Percentiles rank a stretch among this genome's conserved stretches.
These are phyloP conservation scores for Porites lutea DNA, from an alignment of 64 coral and sea anemone genomes.

Conservation along the genomic window DNA sequence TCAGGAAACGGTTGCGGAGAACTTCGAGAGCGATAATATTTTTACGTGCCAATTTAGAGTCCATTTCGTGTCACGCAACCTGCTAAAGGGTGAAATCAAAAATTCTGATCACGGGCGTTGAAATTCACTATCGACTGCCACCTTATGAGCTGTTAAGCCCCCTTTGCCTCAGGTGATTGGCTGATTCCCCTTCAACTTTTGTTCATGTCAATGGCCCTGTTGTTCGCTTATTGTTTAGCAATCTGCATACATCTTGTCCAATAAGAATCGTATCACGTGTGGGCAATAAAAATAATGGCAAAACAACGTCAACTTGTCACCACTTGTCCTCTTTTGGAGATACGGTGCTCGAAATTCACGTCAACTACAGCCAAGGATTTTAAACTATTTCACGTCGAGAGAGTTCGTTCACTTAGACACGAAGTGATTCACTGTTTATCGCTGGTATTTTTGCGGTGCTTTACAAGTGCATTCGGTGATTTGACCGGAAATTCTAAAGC, in stretches of 20 bases:
- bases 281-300: slow-evolving; percentile 75
- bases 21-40: background rate
- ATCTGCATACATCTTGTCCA: slow-evolving; percentile 60
- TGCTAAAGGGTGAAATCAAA: background rate
- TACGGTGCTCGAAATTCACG: slow-evolving; percentile 19
- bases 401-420: slow-evolving; percentile 11
- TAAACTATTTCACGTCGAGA: background rate
- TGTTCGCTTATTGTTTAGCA: slow-evolving; percentile 57
- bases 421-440: background rate
- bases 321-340: slow-evolving; percentile 29
- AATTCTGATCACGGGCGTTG: slow-evolving; percentile 39
- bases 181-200: slow-evolving; percentile 31
- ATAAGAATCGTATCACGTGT: slow-evolving; percentile 55
- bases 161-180: slow-evolving; percentile 11
- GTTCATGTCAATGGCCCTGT: slow-evolving; percentile 57
- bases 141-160: background rate
- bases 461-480: slow-evolving; percentile 25
- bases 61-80: slow-evolving; percentile 33
- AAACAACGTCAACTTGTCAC: slow-evolving; percentile 65
- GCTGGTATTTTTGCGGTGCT: slow-evolving; percentile 25
- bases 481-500: slow-evolving; percentile 61
- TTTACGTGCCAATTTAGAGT: slow-evolving; percentile 1
- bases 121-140: background rate
- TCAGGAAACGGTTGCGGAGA: background rate
- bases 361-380: background rate